A percentile compares a stretch with the other conserved stretches of the same genome.
phyloP scores from a whole-genome alignment of 1,140 invertebrate species.

The Penaeus japonicus region DNA sequence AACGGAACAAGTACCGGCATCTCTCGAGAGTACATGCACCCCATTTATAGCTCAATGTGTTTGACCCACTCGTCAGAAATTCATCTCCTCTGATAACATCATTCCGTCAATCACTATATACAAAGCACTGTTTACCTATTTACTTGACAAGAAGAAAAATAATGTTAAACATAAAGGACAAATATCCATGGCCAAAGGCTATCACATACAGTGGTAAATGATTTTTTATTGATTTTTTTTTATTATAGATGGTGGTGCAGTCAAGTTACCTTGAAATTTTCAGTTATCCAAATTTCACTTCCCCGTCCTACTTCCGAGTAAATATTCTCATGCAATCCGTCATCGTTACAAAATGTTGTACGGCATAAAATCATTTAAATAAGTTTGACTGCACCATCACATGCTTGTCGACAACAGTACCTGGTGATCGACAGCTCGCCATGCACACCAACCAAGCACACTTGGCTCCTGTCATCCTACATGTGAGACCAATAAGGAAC shows the following conservation, averaged over 20 bases:
- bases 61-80: constrained; percentile 18
- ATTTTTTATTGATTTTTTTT: neutral
- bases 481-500: neutral
- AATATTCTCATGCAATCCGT: too few species aligned
- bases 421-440: too few species aligned
- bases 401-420: neutral
- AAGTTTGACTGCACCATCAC: constrained; percentile 15
- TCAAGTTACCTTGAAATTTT: neutral
- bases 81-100: neutral
- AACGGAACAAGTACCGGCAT: neutral
- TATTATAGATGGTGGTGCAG: constrained; percentile 2
- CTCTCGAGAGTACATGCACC: neutral
- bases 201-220: constrained; percentile 41
- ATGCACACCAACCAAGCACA: neutral
- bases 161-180: constrained; percentile 39
- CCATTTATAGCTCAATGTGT: constrained; percentile 16
- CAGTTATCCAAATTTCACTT: too few species aligned
- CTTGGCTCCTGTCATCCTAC: neutral
- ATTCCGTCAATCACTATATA: constrained; percentile 28
- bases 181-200: constrained; percentile 44
- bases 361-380: too few species aligned
- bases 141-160: constrained; percentile 34
- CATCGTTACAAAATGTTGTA: too few species aligned
- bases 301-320: too few species aligned
- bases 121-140: constrained; percentile 13